Conservation (phyloP, 2,888 invertebrate species). For the Andrena hattorfiana region DNA sequence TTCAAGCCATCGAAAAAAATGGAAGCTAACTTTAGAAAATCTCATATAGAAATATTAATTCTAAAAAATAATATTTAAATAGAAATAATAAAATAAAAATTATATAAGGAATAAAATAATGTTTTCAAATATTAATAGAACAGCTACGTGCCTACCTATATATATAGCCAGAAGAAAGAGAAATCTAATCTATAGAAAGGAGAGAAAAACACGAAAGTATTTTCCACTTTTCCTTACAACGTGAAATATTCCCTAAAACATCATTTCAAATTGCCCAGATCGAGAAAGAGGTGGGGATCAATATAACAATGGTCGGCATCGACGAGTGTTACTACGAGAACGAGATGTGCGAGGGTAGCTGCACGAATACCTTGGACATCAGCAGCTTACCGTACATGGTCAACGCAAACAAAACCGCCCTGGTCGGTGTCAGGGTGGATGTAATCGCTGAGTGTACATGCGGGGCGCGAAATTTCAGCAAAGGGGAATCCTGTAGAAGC, state of each 20-base stretch:
- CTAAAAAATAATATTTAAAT: too few relatives aligned
- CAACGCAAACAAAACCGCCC: conserved; percentile 98
- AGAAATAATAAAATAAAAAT: neutral
- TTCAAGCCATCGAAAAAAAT: too few relatives aligned
- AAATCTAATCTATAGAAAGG: neutral
- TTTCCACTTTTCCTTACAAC: neutral
- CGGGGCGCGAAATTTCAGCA: conserved; percentile 96
- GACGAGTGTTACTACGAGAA: conserved; percentile 98
- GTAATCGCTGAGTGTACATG: conserved; percentile 97
- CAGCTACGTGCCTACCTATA: too few relatives aligned
- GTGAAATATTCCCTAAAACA: neutral
- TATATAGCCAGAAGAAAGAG: too few relatives aligned
- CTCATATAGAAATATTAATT: too few relatives aligned
- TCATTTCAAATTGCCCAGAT: conserved; percentile 86
- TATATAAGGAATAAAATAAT: neutral
- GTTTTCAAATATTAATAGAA: too few relatives aligned
- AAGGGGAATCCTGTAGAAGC: conserved; percentile 94
- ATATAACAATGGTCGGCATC: conserved; percentile 99
- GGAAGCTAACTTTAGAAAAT: too few relatives aligned
- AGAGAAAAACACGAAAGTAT: neutral
- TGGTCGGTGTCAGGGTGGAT: conserved; percentile 98
- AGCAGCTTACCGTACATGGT: conserved; percentile 97
- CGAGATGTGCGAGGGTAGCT: conserved; percentile 97
- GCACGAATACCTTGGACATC: conserved; percentile 96
- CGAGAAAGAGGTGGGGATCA: conserved; percentile 96